Evolutionary conservation across 2,888 invertebrate genomes (phyloP), one percentile per base, ranked within the genome.

Genomic region (Sericinus montela): DNA sequence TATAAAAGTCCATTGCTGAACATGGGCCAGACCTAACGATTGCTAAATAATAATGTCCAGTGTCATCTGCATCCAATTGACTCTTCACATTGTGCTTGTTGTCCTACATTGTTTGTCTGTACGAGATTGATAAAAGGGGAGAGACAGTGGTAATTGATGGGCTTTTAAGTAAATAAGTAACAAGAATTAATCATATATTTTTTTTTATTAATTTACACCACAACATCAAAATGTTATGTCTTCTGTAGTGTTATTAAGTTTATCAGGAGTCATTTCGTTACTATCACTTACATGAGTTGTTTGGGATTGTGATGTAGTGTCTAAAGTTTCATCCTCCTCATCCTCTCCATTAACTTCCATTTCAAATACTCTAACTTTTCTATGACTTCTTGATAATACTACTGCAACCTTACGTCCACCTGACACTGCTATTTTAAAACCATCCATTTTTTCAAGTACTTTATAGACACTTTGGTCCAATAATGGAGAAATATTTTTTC

Each of bases 271-370:
- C 11, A 64, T 69, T 56, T 75, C 73, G 49, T 54, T 77, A 66
- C 55, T 77, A 56, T 64, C 71, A 63, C 63, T 70, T 51, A 54
- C 65, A 52, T 53, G 74, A 34, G 67, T 72, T 46, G 63, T 67
- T 49, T 77, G 69, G 15, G 86, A 87, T 44, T 78, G 78, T 25
- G 84, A 78, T 30, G 88, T 88, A 3, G 74, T 78, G 44, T 89
- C 89, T 14, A 88, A 65, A n/a, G 82, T 82, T 48, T 89, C 91
- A 44, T 94, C 94, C 30, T 94, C 94, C 47, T 97, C 97, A 55
- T 98, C 97, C 49, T 96, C 96, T 16, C 96, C 97, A 69, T 97
- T 97, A 0, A 94, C 94, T 85, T 98, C 98, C 93, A 97, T 97
- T 77, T 98, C 97, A 72, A 95, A 95, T 40, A 97, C 91, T 54